Conservation (phyloP, 2,113 vertebrate genomes). For the Scalopus aquaticus region DNA sequence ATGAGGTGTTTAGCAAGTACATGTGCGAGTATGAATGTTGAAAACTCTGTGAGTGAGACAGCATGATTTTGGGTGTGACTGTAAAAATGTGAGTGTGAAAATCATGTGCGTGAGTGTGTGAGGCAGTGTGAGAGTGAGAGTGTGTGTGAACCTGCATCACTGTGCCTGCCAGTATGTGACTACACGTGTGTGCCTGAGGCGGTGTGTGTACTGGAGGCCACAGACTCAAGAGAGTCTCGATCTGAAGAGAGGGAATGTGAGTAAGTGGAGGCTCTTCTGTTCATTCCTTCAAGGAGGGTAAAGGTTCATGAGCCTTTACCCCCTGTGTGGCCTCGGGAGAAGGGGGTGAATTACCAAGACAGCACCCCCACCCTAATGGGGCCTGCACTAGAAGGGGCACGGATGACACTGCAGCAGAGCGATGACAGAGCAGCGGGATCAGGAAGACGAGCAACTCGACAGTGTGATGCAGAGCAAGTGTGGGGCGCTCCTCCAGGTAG, state of each 20-base stretch:
- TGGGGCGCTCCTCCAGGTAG: neutral
- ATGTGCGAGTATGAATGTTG: neutral
- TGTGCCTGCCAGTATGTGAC: neutral
- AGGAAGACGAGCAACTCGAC: neutral
- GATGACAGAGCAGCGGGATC: neutral
- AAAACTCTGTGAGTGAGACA: neutral
- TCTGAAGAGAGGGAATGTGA: neutral
- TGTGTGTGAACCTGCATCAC: neutral
- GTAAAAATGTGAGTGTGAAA: neutral
- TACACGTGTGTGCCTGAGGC: neutral
- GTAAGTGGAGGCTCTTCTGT: neutral
- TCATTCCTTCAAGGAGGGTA: neutral
- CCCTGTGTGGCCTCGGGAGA: neutral
- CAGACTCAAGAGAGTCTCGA: neutral
- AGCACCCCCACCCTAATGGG: neutral
- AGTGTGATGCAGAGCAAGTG: fast-evolving
- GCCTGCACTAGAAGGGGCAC: neutral
- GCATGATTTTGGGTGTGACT: neutral
- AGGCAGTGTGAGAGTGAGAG: neutral
- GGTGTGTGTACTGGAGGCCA: neutral
- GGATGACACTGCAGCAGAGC: neutral
- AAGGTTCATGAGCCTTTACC: neutral
- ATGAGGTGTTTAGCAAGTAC: neutral
- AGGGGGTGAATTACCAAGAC: neutral
- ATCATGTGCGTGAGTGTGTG: neutral